Evolutionary conservation across 92 coral and sea anemone genomes (phyloP).

Genomic region (Blastomussa wellsi): DNA sequence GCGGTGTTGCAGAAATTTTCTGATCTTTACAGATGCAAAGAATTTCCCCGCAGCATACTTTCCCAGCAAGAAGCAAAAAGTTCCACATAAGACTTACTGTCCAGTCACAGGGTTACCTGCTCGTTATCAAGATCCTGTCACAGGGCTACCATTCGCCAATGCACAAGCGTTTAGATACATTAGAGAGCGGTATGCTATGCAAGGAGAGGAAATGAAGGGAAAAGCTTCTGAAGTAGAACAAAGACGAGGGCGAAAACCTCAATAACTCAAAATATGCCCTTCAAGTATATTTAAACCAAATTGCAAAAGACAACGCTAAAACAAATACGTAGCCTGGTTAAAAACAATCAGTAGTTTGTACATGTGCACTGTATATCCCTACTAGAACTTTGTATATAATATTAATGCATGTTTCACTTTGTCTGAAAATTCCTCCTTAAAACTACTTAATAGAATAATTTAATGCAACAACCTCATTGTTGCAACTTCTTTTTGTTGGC

Average conservation of each 20-base stretch:
- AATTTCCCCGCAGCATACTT: conserved; percentile 90
- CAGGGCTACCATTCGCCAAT: conserved; percentile 86
- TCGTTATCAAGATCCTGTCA: conserved; percentile 83
- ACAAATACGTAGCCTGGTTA: background rate
- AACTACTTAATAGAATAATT: background rate
- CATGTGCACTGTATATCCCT: background rate
- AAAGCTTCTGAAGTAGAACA: conserved; percentile 69
- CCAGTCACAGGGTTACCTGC: conserved; percentile 95
- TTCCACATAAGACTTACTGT: conserved; percentile 85
- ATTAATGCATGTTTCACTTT: too few relatives aligned
- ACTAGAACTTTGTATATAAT: background rate
- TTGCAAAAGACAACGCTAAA: background rate
- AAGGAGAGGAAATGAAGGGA: conserved; percentile 75
- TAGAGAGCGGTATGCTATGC: conserved; percentile 88
- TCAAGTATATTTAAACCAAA: background rate
- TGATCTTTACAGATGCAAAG: conserved; percentile 94
- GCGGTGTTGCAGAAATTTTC: conserved; percentile 89
- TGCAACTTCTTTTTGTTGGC: too few relatives aligned
- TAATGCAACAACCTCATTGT: too few relatives aligned
- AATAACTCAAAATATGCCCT: background rate
- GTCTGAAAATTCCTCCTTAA: background rate
- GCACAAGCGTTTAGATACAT: conserved; percentile 91
- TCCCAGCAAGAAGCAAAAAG: conserved; percentile 74
- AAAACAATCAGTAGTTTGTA: background rate
- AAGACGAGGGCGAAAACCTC: conserved; percentile 47